Evolutionary conservation across 2,113 vertebrate species (phyloP).

Genomic region (Serilophus lunatus): DNA sequence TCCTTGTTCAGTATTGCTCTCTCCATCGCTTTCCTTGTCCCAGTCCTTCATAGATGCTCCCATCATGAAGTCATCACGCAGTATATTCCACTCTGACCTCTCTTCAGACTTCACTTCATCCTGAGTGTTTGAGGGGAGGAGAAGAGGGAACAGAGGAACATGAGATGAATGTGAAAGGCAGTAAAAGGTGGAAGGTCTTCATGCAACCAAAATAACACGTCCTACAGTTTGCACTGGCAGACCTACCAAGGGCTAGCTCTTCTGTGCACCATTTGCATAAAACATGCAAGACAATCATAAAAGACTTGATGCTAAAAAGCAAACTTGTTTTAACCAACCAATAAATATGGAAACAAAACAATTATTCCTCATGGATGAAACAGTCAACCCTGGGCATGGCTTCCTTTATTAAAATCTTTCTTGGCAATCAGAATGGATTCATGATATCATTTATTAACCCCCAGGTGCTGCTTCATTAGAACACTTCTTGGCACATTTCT

Average conservation of each 20-base stretch:
- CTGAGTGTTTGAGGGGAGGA: constrained; percentile 32
- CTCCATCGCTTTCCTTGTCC: constrained; percentile 84
- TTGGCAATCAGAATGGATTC: constrained; percentile 45
- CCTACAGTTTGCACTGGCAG: neutral
- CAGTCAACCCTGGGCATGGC: constrained; percentile 27
- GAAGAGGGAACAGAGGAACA: neutral
- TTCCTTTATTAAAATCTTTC: constrained; percentile 59
- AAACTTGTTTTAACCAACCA: constrained; percentile 4
- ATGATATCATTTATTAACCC: constrained; percentile 64
- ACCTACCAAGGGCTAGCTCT: neutral
- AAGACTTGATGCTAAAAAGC: neutral
- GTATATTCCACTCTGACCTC: constrained; percentile 84
- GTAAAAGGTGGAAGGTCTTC: neutral
- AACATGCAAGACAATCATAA: neutral
- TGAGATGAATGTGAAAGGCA: neutral
- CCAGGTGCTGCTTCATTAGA: constrained; percentile 57
- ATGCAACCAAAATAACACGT: neutral
- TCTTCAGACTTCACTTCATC: constrained; percentile 66
- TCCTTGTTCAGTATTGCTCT: neutral
- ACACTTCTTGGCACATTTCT: constrained; percentile 53
- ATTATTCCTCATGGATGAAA: constrained; percentile 2
- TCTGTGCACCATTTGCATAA: no score
- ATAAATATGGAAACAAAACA: constrained; percentile 32
- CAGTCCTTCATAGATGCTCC: constrained; percentile 96
- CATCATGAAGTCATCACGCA: constrained; percentile 98